phyloP scores from a whole-genome alignment of 64 coral and sea anemone species.

The Montipora sp. region DNA sequence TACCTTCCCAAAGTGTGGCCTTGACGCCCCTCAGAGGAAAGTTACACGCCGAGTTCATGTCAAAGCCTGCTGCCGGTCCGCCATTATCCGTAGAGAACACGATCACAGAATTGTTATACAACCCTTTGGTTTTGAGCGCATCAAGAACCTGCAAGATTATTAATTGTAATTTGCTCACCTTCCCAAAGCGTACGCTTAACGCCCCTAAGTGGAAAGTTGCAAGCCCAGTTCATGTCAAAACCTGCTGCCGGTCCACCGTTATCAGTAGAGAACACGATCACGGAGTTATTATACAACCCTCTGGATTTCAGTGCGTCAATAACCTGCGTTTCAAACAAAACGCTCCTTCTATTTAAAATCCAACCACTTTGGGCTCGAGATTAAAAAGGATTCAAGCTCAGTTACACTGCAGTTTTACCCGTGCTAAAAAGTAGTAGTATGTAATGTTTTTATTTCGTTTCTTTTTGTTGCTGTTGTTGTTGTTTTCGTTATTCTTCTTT shows the following conservation, averaged over 20 bases:
- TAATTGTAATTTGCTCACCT: not conserved
- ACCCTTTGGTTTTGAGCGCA: constrained; percentile 58
- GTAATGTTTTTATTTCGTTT: no score
- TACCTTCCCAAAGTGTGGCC: constrained; percentile 40
- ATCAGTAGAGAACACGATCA: constrained; percentile 68
- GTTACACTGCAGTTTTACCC: no score
- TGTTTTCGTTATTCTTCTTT: no score
- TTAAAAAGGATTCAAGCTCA: no score
- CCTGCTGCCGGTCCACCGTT: constrained; percentile 89
- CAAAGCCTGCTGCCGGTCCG: constrained; percentile 80
- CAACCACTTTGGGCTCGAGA: no score
- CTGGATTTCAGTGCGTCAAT: constrained; percentile 6
- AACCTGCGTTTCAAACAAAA: not conserved
- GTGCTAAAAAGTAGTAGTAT: no score
- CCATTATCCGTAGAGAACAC: constrained; percentile 91
- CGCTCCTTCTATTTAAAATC: no score
- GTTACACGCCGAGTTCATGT: constrained; percentile 32
- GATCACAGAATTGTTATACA: constrained; percentile 88
- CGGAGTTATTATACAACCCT: constrained; percentile 27
- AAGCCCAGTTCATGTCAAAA: constrained; percentile 85
- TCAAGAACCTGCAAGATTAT: constrained; percentile 61
- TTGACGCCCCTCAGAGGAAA: constrained; percentile 12
- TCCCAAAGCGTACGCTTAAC: not conserved
- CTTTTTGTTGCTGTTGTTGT: no score
- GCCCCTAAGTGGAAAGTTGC: constrained; percentile 74